Evolutionary conservation across 2,113 vertebrate genomes (phyloP).

Genomic region (Marmota flaviventris): DNA sequence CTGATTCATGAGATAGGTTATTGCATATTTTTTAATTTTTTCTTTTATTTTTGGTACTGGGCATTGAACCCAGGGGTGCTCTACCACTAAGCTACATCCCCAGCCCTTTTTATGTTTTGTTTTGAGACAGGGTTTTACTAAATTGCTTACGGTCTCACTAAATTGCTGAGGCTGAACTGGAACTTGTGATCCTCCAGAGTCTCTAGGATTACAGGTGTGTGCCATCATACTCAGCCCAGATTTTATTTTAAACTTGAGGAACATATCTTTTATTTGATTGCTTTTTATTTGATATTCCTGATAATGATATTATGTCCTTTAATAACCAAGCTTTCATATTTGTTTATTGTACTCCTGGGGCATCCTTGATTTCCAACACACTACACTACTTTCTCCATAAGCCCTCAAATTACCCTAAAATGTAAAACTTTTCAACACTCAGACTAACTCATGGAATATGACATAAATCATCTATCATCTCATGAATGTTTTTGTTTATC

Average conservation of each 20-base stretch:
- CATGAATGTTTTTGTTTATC: background rate
- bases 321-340: slow-evolving; percentile 34
- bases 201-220: no score
- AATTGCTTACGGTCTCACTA: no score
- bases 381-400: background rate
- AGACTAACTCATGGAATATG: background rate
- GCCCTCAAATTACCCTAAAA: background rate
- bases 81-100: no score
- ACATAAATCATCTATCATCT: slow-evolving; percentile 4
- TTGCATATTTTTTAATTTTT: slow-evolving; percentile 5
- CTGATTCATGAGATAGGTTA: background rate
- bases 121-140: no score
- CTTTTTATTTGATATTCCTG: slow-evolving; percentile 19
- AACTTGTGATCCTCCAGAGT: no score
- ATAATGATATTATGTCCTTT: background rate
- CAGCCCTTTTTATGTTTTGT: no score
- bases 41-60: background rate
- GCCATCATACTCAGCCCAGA: no score
- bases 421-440: background rate
- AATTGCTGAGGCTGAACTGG: no score
- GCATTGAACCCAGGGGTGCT: no score
- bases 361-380: background rate
- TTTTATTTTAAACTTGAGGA: no score
- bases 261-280: no score
- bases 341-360: background rate